These are phyloP conservation scores for Philonicus albiceps DNA, from an alignment of 2,888 invertebrate genomes.

Conservation along the genomic window DNA sequence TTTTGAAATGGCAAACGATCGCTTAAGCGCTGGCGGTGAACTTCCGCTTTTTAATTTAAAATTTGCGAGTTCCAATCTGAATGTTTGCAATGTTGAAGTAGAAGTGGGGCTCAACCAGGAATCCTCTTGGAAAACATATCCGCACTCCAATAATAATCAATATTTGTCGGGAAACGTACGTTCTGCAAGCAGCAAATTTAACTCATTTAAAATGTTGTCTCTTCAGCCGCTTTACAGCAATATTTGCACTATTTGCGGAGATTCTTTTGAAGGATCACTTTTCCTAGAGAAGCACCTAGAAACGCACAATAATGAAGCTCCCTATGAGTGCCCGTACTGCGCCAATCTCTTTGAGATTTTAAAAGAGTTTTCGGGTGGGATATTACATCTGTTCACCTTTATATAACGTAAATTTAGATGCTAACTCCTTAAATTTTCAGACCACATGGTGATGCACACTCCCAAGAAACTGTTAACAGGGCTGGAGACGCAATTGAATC, in stretches of 20 bases:
- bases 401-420: no score
- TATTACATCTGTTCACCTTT: no score
- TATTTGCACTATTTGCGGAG: not conserved
- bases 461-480: not conserved
- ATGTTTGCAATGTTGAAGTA: not conserved
- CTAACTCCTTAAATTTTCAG: not conserved
- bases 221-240: not conserved
- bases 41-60: not conserved
- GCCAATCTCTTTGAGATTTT: slow-evolving; percentile 39
- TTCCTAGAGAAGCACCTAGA: slow-evolving; percentile 25
- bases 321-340: slow-evolving; percentile 48
- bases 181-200: not conserved
- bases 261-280: not conserved
- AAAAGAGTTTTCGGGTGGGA: not conserved
- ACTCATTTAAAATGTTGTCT: not conserved
- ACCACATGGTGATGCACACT: not conserved
- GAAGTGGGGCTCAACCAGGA: not conserved
- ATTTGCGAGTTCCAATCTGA: not conserved
- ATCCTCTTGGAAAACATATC: not conserved
- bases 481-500: not conserved
- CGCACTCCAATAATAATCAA: not conserved
- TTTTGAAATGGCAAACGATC: not conserved
- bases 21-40: not conserved
- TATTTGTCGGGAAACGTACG: not conserved
- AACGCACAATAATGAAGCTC: slow-evolving; percentile 28